Evolutionary conservation across 2,113 vertebrate genomes (phyloP).

Genomic region (Amphiprion percula): DNA sequence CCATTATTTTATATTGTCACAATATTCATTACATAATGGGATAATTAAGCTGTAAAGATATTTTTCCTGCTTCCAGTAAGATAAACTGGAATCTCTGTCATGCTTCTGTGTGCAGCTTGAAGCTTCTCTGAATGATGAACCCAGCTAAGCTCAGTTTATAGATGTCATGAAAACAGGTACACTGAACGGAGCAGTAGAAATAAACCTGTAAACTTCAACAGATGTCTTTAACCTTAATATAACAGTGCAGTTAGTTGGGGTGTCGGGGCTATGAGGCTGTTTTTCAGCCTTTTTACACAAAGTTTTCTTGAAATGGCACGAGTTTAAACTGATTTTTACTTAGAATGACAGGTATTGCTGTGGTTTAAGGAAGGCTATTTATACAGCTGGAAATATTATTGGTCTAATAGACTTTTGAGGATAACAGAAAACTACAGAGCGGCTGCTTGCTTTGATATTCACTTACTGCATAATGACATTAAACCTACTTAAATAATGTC

Average conservation of each 20-base stretch:
- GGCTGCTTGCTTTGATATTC: not conserved
- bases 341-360: not conserved
- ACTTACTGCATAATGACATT: not conserved
- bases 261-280: not conserved
- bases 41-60: not conserved
- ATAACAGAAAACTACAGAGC: not conserved
- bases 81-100: not conserved
- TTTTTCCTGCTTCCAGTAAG: not conserved
- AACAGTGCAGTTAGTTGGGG: not conserved
- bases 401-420: not conserved
- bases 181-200: slow-evolving; percentile 1
- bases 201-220: slow-evolving; percentile 8
- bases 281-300: not conserved
- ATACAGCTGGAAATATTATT: not conserved
- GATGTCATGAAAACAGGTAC: slow-evolving; percentile 43
- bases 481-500: not conserved
- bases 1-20: no score
- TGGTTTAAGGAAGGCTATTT: not conserved
- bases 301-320: not conserved
- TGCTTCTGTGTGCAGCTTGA: not conserved
- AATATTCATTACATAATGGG: not conserved
- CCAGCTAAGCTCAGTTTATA: slow-evolving; percentile 1
- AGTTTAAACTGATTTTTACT: not conserved
- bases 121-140: not conserved
- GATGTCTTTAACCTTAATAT: not conserved